These are phyloP conservation scores for Pollicipes pollicipes DNA, from an alignment of 1,140 invertebrate species.

Conservation along the genomic window DNA sequence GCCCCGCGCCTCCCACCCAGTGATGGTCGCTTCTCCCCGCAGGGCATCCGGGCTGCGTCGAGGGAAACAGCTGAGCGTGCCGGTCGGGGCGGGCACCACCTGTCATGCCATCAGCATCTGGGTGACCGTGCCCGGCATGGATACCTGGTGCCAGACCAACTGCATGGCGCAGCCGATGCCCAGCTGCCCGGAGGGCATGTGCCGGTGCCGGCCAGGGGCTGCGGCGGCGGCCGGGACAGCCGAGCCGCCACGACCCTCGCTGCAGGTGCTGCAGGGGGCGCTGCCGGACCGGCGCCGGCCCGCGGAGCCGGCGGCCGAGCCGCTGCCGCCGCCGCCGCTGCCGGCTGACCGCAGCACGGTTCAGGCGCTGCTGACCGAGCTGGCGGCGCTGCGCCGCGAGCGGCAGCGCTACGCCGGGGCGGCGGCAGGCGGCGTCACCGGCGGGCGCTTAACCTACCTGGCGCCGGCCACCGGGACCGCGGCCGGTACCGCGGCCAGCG, in stretches of 20 bases:
- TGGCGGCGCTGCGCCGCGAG: background rate
- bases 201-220: background rate
- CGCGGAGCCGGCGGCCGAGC: background rate
- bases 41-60: background rate
- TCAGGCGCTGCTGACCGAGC: background rate
- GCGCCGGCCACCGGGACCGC: too few species aligned
- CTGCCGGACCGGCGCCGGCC: background rate
- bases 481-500: too few species aligned
- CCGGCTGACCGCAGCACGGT: background rate
- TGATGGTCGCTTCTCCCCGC: background rate
- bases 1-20: too few species aligned
- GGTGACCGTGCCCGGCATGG: constrained; percentile 9
- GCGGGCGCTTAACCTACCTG: background rate
- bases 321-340: background rate
- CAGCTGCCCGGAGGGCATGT: background rate
- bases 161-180: background rate
- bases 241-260: too few species aligned
- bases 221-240: too few species aligned
- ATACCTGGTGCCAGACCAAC: constrained; percentile 10
- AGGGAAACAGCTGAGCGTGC: background rate
- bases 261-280: background rate
- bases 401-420: background rate
- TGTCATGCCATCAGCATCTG: constrained; percentile 9
- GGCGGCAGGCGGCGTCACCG: background rate
- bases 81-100: background rate